Evolutionary conservation across 2,113 vertebrate species (phyloP).

Genomic region (Drymodes brunneopygia): DNA sequence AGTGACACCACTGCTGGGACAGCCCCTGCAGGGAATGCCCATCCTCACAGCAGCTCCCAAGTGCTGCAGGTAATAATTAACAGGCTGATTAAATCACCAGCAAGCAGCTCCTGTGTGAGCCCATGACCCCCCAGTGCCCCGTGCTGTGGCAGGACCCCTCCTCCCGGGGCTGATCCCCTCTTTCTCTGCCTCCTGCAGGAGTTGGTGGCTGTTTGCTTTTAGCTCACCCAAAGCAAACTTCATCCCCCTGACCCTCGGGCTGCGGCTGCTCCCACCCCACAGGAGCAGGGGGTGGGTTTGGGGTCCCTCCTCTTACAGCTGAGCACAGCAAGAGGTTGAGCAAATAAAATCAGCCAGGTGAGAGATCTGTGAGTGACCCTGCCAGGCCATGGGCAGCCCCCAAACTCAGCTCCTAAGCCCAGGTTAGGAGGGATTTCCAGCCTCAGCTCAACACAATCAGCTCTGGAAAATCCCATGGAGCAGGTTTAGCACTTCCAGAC

Average conservation of each 20-base stretch:
- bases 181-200: background rate
- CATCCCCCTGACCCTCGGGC: fast-evolving
- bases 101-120: background rate
- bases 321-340: background rate
- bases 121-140: background rate
- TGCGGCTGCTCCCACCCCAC: background rate
- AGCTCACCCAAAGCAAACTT: background rate
- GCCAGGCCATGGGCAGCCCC: background rate
- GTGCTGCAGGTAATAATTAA: constrained; percentile 19
- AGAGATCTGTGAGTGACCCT: background rate
- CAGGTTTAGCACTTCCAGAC: background rate
- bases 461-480: background rate
- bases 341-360: background rate
- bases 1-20: fast-evolving
- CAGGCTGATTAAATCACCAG: constrained; percentile 11
- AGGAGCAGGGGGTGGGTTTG: background rate
- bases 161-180: background rate
- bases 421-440: background rate
- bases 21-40: background rate
- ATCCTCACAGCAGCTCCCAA: background rate
- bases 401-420: background rate
- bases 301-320: background rate
- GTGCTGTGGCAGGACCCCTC: background rate
- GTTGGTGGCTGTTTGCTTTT: background rate
- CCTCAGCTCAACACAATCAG: background rate